Percentiles rank a stretch among this genome's conserved stretches.
phyloP scores from a whole-genome alignment of 1,140 invertebrate genomes.

The Drosophila seguyi region DNA sequence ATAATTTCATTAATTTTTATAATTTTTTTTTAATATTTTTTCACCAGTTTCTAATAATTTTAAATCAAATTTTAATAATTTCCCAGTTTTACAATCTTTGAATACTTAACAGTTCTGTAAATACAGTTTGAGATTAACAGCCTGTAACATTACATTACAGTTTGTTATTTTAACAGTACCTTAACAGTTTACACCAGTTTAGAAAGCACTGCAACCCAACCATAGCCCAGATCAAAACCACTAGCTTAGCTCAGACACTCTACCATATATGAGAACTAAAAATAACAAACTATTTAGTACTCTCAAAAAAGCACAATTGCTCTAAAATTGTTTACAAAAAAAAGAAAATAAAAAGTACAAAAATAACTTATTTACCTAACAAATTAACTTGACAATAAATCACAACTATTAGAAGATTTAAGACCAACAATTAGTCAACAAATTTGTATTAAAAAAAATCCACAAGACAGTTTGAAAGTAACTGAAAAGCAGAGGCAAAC shows the following conservation, averaged over 20 bases:
- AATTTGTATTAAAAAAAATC: not conserved
- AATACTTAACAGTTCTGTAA: not conserved
- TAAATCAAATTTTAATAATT: not conserved
- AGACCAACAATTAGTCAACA: not conserved
- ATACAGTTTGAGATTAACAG: constrained; percentile 15
- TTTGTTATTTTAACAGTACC: not conserved
- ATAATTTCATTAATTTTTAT: not conserved
- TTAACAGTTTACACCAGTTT: constrained; percentile 5
- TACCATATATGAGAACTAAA: constrained; percentile 36
- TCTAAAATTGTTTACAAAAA: not conserved
- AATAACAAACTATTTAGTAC: constrained; percentile 1
- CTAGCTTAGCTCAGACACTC: constrained; percentile 4
- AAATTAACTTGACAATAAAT: constrained; percentile 8
- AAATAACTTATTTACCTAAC: not conserved
- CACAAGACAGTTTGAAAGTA: constrained; percentile 13
- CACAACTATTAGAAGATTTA: not conserved
- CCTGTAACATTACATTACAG: constrained; percentile 13
- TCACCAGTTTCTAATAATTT: not conserved
- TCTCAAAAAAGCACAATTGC: not conserved
- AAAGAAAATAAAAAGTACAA: not conserved
- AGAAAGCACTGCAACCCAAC: not conserved
- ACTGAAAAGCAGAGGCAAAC: constrained; percentile 37
- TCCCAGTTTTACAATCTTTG: not conserved
- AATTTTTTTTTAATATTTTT: not conserved
- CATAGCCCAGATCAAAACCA: constrained; percentile 27